These are phyloP conservation scores for Timandra comae DNA, from an alignment of 2,888 invertebrate genomes.

Conservation along the genomic window DNA sequence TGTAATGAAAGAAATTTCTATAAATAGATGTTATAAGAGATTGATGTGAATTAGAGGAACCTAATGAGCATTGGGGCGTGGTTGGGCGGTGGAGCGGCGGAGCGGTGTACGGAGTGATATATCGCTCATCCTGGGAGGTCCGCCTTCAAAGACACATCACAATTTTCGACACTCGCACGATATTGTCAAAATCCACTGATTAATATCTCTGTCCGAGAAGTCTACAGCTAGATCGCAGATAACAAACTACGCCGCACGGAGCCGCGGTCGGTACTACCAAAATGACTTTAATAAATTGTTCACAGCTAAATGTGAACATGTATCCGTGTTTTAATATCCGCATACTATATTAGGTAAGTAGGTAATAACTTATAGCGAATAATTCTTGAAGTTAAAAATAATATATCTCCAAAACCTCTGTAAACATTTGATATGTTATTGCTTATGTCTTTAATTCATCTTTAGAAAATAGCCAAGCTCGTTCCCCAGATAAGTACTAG, in stretches of 20 bases:
- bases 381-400: no score
- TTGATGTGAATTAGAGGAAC: conserved; percentile 64
- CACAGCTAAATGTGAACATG: no score
- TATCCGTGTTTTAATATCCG: no score
- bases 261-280: no score
- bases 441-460: no score
- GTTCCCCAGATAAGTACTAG: no score
- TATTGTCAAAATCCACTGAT: conserved; percentile 71
- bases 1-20: conserved; percentile 23
- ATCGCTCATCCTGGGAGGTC: conserved; percentile 72
- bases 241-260: conserved; percentile 28
- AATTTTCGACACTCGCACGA: conserved; percentile 73
- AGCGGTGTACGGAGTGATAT: conserved; percentile 50
- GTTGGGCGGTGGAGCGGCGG: conserved; percentile 46
- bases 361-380: no score
- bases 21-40: conserved; percentile 43
- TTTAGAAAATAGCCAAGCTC: no score
- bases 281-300: no score
- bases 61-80: conserved; percentile 66
- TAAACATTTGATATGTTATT: no score
- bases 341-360: no score
- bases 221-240: neutral
- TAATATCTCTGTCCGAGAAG: conserved; percentile 51
- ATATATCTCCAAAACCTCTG: no score
- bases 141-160: conserved; percentile 47